Evolutionary conservation across 2,888 invertebrate genomes (phyloP).

Genomic region (Campoplex nolae): DNA sequence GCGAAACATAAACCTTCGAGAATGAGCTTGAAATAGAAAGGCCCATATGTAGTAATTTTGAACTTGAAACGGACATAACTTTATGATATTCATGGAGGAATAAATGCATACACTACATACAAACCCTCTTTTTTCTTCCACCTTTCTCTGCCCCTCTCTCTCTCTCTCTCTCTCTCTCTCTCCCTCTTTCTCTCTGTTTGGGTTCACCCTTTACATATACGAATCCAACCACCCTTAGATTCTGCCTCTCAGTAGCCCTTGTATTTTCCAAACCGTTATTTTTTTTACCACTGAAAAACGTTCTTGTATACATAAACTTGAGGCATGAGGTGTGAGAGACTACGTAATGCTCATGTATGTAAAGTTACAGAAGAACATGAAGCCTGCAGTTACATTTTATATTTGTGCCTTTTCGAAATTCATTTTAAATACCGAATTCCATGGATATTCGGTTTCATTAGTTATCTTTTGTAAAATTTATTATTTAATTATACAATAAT

Average conservation of each 20-base stretch:
- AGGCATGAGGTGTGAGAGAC: constrained; percentile 24
- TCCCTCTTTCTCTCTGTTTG: background rate
- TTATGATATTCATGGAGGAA: constrained; percentile 82
- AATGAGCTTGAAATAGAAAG: constrained; percentile 20
- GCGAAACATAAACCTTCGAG: background rate
- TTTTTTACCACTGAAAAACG: constrained; percentile 32
- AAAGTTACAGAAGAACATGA: constrained; percentile 66
- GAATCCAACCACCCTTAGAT: constrained; percentile 23
- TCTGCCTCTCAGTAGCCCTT: constrained; percentile 20
- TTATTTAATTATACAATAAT: too few relatives aligned
- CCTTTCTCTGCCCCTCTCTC: background rate
- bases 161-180: constrained; percentile 10
- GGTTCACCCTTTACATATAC: constrained; percentile 27
- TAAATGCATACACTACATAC: constrained; percentile 78
- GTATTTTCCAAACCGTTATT: constrained; percentile 28
- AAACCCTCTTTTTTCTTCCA: constrained; percentile 17
- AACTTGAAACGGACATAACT: constrained; percentile 73
- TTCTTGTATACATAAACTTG: constrained; percentile 51
- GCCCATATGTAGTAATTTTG: constrained; percentile 51
- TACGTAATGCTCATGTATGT: constrained; percentile 68
- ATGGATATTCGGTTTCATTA: background rate
- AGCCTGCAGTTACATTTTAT: background rate
- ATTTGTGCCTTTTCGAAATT: too few relatives aligned
- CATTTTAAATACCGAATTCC: background rate
- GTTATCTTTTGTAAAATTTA: too few relatives aligned